phyloP scores from a whole-genome alignment of 1,140 invertebrate genomes.

The Formica exsecta region DNA sequence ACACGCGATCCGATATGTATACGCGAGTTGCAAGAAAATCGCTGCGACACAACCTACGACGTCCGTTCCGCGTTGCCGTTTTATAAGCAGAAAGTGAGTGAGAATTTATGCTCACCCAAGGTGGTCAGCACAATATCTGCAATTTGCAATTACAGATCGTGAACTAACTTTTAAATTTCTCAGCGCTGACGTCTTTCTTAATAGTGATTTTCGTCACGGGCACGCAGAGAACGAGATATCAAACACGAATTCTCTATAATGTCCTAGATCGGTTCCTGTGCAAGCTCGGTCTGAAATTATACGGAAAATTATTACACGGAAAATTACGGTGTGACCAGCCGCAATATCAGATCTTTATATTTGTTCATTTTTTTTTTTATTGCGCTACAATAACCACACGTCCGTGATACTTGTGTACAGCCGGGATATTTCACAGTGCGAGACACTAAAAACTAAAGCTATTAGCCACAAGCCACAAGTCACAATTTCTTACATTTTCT shows the following conservation, averaged over 20 bases:
- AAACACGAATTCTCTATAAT: slow-evolving; percentile 37
- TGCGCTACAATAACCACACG: background rate
- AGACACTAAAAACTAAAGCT: slow-evolving; percentile 8
- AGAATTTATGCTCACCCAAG: slow-evolving; percentile 49
- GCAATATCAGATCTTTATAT: slow-evolving; percentile 37
- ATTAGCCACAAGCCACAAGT: slow-evolving; percentile 19
- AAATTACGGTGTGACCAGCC: slow-evolving; percentile 28
- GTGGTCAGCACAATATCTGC: slow-evolving; percentile 12
- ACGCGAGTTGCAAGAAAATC: slow-evolving; percentile 66
- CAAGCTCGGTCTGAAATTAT: slow-evolving; percentile 41
- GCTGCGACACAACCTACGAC: slow-evolving; percentile 66
- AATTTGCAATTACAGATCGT: slow-evolving; percentile 68
- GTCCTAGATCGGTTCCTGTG: slow-evolving; percentile 39
- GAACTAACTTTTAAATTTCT: slow-evolving; percentile 54
- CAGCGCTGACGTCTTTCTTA: slow-evolving; percentile 34
- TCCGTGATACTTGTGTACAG: background rate
- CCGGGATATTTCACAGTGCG: background rate
- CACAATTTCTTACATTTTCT: slow-evolving; percentile 8
- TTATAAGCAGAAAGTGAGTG: background rate
- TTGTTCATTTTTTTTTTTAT: slow-evolving; percentile 26
- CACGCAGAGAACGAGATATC: slow-evolving; percentile 39
- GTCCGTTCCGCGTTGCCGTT: slow-evolving; percentile 67
- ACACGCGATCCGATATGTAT: slow-evolving; percentile 73
- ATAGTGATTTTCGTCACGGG: slow-evolving; percentile 46
- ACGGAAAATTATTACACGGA: background rate